Evolutionary conservation across 2,888 invertebrate genomes (phyloP), one percentile per base, ranked within the genome.

Genomic region (Philhelius pedissequus): DNA sequence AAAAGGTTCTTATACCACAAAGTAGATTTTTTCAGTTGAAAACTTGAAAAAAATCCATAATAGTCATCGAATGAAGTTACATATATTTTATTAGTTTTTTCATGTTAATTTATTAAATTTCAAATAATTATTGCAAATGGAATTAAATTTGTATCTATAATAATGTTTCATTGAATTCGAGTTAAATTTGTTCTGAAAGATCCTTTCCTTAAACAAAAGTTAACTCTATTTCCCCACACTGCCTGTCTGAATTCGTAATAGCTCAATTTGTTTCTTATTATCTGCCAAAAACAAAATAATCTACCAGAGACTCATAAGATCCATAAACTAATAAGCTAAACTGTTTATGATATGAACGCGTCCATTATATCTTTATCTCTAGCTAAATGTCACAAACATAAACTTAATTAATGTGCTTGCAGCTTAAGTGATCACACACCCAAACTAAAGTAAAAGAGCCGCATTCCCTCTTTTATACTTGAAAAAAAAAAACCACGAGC

Each of bases 391-490:
- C 69, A 15, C 48, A 56, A 76, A 52, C 64, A 56, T 62, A 70
- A 70, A 60, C 66, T 74, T 69, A 80, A 62, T 80, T 74, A 75
- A 68, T 75, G 35, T 35, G 45, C 62, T 69, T 48, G 9, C 38
- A 52, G 56, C 38, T 68, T 43, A 43, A 68, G 68, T 32, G 58
- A 60, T 50, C 45, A 48, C 52, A 52, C 30, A 38, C 25, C 40
- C 64, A 35, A 56, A 20, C 32, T 35, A 6, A 27, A 15, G 15
- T 15, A 5, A 52, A 52, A 52, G 2, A 22, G 3, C 9, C 15
- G 15, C 25, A 5, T 1, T 50, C 45, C 43, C 22, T 35, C 30
- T 35, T 27, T 32, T 52, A 38, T 20, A 38, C 6, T 2, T 11
- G 4, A 50, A 22, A 25, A 25, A 20, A 43, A 54, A 62, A 27